Percentiles rank a stretch among this genome's conserved stretches.
Evolutionary conservation across 2,113 vertebrate species (phyloP).

Genomic region (Spermophilus dauricus): DNA sequence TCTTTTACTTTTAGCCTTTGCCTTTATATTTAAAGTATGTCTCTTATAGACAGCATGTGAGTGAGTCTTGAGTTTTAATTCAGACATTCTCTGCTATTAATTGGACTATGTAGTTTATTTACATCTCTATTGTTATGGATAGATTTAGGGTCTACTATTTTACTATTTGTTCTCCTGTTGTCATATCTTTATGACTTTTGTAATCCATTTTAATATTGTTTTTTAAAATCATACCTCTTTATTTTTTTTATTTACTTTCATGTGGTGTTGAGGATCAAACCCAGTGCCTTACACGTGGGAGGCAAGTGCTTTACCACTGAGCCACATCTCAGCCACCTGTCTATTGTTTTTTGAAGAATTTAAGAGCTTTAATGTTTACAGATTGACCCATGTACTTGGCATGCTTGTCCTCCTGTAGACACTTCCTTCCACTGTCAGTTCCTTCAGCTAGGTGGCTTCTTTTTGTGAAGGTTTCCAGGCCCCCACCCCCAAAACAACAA

Average conservation of each 20-base stretch:
- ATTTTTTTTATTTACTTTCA: background rate
- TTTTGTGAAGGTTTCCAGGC: background rate
- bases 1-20: background rate
- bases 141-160: constrained; percentile 1
- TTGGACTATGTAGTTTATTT: constrained; percentile 25
- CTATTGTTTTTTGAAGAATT: constrained; percentile 3
- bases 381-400: background rate
- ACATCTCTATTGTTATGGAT: background rate
- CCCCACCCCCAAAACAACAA: no score
- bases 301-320: no score
- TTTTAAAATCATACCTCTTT: background rate
- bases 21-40: constrained; percentile 11
- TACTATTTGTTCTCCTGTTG: background rate
- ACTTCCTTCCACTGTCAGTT: background rate
- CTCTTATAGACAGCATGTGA: background rate
- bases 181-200: background rate
- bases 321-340: no score
- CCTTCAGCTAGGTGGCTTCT: background rate
- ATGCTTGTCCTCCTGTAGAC: background rate
- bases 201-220: background rate
- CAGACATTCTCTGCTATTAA: background rate
- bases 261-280: no score
- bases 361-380: background rate
- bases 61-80: background rate
- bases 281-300: no score